Evolutionary conservation across 2,797 vertebrate species (phyloP).

Genomic region (Triplophysa yarkandensis): DNA sequence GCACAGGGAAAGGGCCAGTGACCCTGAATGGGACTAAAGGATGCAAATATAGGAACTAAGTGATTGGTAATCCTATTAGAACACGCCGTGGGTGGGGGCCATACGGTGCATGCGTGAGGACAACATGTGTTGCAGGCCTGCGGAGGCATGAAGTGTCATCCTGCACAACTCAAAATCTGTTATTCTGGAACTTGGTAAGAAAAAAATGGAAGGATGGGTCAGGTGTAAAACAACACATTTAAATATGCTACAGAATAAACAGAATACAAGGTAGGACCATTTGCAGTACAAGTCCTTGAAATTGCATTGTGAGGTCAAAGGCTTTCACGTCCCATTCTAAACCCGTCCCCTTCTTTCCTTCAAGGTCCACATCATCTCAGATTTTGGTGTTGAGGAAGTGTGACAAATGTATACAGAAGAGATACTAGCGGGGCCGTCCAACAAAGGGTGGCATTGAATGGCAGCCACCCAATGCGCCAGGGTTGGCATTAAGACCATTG

Average conservation of each 20-base stretch:
- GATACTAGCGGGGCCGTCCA: constrained; percentile 46
- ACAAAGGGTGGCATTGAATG: constrained; percentile 84
- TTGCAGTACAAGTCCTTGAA: constrained; percentile 3
- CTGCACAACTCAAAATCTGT: constrained; percentile 68
- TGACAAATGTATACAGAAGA: constrained; percentile 34
- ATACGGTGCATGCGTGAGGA: constrained; percentile 46
- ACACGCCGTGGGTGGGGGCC: constrained; percentile 79
- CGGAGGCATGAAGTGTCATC: constrained; percentile 71
- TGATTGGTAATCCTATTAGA: constrained; percentile 89
- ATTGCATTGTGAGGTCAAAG: constrained; percentile 21
- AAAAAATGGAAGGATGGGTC: too few relatives aligned
- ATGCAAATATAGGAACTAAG: constrained; percentile 86
- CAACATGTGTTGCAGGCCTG: constrained; percentile 73
- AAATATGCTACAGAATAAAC: too few relatives aligned
- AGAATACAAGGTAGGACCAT: background rate
- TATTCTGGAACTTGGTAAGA: background rate
- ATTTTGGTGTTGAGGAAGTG: constrained; percentile 16
- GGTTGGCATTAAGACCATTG: constrained; percentile 59
- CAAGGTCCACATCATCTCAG: constrained; percentile 8
- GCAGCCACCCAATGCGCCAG: constrained; percentile 76
- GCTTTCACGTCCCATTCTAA: constrained; percentile 8
- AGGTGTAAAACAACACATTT: constrained; percentile 13
- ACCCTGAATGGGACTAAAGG: constrained; percentile 81
- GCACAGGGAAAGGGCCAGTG: constrained; percentile 80
- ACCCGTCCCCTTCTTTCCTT: background rate